These are phyloP conservation scores for Hoplias malabaricus DNA, from an alignment of 2,113 vertebrate genomes.

Conservation along the genomic window DNA sequence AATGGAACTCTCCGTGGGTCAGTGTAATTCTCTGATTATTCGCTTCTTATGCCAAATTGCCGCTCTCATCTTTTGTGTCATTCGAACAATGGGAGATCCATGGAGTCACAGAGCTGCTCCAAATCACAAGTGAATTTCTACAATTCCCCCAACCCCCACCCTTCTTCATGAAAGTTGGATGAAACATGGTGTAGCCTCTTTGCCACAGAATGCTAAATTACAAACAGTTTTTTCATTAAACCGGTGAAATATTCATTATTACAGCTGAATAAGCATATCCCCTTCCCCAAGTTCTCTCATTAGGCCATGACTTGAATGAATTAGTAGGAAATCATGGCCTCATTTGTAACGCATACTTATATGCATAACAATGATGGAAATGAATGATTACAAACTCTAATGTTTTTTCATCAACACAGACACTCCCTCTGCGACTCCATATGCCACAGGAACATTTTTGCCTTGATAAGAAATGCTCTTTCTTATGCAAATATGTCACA, in stretches of 20 bases:
- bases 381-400: background rate
- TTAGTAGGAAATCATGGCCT: background rate
- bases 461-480: background rate
- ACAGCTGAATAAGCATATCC: constrained; percentile 13
- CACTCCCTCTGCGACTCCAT: background rate
- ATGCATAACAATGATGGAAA: background rate
- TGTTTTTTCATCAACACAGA: background rate
- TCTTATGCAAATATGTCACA: background rate
- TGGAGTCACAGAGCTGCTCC: constrained; percentile 18
- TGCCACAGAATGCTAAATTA: background rate
- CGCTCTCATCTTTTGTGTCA: constrained; percentile 61
- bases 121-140: background rate
- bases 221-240: constrained; percentile 2
- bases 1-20: constrained; percentile 69
- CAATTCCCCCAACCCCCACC: background rate
- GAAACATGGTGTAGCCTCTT: background rate
- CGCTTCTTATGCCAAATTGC: constrained; percentile 63
- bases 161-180: background rate
- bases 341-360: background rate
- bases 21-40: constrained; percentile 69
- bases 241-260: constrained; percentile 8
- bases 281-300: background rate
- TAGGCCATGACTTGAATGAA: constrained; percentile 13
- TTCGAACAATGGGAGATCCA: constrained; percentile 55
- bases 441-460: background rate